Evolutionary conservation across 2,797 vertebrate species (phyloP).

Genomic region (Lacerta agilis): DNA sequence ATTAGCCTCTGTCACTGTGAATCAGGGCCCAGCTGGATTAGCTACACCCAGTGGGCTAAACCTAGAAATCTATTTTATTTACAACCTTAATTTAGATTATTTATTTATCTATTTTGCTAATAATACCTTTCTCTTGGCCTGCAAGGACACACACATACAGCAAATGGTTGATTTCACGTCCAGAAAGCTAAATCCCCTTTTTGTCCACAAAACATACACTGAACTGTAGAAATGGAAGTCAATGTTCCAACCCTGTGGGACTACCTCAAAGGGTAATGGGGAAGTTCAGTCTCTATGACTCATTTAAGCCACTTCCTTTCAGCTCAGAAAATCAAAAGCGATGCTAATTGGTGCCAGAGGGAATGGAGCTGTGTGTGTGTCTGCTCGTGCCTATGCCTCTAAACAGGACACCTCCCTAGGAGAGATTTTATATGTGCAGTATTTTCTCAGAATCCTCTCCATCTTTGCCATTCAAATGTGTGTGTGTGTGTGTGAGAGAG

Average conservation of each 20-base stretch:
- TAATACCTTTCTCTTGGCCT: not conserved
- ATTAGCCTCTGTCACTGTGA: conserved; percentile 26
- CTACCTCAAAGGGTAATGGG: conserved; percentile 15
- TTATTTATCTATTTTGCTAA: not conserved
- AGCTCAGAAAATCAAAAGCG: not conserved
- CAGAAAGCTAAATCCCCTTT: conserved; percentile 3
- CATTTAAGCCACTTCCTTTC: conserved; percentile 26
- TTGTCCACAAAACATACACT: not conserved
- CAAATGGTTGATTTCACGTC: not conserved
- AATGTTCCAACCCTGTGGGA: not conserved
- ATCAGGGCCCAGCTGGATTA: conserved; percentile 10
- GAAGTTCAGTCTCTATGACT: not conserved
- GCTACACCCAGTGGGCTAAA: not conserved
- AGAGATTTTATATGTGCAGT: not conserved
- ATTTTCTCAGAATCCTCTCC: not conserved
- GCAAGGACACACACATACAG: not conserved
- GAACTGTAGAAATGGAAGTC: conserved; percentile 7
- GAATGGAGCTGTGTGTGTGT: not conserved
- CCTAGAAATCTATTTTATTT: conserved; percentile 29
- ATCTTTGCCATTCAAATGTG: not conserved
- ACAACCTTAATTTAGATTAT: conserved; percentile 14
- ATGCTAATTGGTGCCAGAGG: conserved; percentile 13
- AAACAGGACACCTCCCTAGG: not conserved
- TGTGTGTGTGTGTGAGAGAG: too few species aligned
- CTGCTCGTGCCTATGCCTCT: not conserved